Conservation (phyloP, 2,888 invertebrate genomes). For the Oconnorella tubifera region DNA sequence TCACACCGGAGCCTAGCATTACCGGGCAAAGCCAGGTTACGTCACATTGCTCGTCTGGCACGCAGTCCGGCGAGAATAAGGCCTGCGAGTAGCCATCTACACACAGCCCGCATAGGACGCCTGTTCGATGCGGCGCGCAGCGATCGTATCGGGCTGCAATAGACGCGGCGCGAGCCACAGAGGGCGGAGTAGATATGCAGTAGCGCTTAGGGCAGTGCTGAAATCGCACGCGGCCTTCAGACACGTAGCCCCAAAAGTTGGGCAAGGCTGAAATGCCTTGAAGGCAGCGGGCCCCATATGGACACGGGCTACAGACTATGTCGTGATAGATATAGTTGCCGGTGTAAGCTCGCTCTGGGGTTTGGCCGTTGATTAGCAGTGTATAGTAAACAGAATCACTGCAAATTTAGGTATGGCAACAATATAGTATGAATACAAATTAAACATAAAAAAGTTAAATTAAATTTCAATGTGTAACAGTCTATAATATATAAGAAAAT, state of each 20-base stretch:
- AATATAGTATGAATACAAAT: no score
- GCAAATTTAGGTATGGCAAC: no score
- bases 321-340: slow-evolving; percentile 34
- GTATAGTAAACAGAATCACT: slow-evolving; percentile 29
- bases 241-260: slow-evolving; percentile 37
- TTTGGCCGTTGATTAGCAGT: slow-evolving; percentile 33
- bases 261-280: slow-evolving; percentile 34
- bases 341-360: slow-evolving; percentile 26
- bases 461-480: no score
- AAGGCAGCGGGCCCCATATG: slow-evolving; percentile 34
- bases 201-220: slow-evolving; percentile 37
- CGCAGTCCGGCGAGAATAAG: slow-evolving; percentile 33
- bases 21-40: slow-evolving; percentile 33
- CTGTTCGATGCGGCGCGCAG: slow-evolving; percentile 19
- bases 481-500: no score
- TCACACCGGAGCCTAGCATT: slow-evolving; percentile 26
- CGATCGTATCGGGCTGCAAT: neutral
- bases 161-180: neutral
- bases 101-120: slow-evolving; percentile 32
- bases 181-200: slow-evolving; percentile 25
- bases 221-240: slow-evolving; percentile 27
- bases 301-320: slow-evolving; percentile 33
- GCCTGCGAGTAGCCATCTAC: slow-evolving; percentile 32
- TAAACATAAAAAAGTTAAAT: no score
- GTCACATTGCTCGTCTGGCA: slow-evolving; percentile 30